A percentile compares a stretch with the other conserved stretches of the same genome.
Evolutionary conservation across 2,113 vertebrate species (phyloP).

Genomic region (Ctenomys sociabilis): DNA sequence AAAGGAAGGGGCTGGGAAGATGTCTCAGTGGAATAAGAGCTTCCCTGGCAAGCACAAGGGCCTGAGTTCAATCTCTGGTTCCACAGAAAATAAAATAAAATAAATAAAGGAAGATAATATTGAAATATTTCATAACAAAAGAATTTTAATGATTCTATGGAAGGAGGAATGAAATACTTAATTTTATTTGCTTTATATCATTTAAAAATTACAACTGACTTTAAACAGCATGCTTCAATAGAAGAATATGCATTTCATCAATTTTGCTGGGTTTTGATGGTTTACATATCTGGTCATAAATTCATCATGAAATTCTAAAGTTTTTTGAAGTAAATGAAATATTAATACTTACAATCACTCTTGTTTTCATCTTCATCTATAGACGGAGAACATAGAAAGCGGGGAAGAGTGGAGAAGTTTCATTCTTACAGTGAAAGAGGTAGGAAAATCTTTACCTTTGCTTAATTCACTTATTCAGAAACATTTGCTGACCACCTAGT

Average conservation of each 20-base stretch:
- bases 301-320: background rate
- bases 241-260: constrained; percentile 30
- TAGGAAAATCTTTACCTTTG: constrained; percentile 72
- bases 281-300: background rate
- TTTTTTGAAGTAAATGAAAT: constrained; percentile 38
- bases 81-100: too few relatives aligned
- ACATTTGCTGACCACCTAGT: constrained; percentile 20
- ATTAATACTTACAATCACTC: background rate
- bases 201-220: constrained; percentile 31
- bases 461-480: background rate
- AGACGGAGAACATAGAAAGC: constrained; percentile 87
- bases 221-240: constrained; percentile 14
- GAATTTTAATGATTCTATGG: background rate
- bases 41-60: too few relatives aligned
- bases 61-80: too few relatives aligned
- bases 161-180: constrained; percentile 31
- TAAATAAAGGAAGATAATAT: constrained; percentile 40
- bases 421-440: constrained; percentile 89
- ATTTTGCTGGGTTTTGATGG: background rate
- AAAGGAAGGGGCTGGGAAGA: too few relatives aligned
- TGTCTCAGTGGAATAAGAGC: too few relatives aligned
- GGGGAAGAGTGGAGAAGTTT: constrained; percentile 90
- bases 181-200: constrained; percentile 14
- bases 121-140: constrained; percentile 48
- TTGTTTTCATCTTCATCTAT: constrained; percentile 53